Evolutionary conservation across 2,888 invertebrate species (phyloP).

Genomic region (Scrobipalpa atriplicella): DNA sequence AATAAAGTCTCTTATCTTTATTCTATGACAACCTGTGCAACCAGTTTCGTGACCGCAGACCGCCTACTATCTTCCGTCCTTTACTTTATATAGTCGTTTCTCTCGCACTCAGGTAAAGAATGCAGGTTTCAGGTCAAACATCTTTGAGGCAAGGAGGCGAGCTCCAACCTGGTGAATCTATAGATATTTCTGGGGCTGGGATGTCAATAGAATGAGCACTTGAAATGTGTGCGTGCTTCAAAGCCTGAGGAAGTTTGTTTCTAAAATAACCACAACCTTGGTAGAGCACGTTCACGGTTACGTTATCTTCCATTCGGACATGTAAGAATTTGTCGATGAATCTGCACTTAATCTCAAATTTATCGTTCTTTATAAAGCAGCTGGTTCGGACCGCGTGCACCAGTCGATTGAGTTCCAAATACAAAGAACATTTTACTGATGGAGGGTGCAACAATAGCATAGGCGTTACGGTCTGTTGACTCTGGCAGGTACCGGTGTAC

Average conservation of each 20-base stretch:
- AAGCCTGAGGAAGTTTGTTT: not conserved
- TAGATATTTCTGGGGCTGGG: not conserved
- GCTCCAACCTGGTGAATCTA: not conserved
- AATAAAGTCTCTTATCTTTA: constrained; percentile 48
- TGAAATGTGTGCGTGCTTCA: not conserved
- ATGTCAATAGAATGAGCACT: constrained; percentile 20
- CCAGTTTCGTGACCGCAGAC: constrained; percentile 70
- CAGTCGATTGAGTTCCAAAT: constrained; percentile 5
- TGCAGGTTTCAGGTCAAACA: constrained; percentile 65
- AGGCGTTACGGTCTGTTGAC: constrained; percentile 64
- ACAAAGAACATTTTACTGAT: constrained; percentile 47
- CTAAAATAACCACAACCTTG: constrained; percentile 3
- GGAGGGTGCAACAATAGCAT: constrained; percentile 57
- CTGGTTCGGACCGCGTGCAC: constrained; percentile 2
- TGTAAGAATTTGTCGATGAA: not conserved
- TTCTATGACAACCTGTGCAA: constrained; percentile 47
- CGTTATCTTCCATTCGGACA: not conserved
- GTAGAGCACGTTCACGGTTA: constrained; percentile 33
- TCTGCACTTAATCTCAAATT: not conserved
- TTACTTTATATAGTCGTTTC: constrained; percentile 43
- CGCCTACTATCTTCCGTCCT: constrained; percentile 47
- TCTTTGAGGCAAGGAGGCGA: constrained; percentile 38
- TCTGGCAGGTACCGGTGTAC: constrained; percentile 46
- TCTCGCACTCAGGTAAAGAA: constrained; percentile 51
- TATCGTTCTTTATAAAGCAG: constrained; percentile 2